These are phyloP conservation scores for Sebastes kiyomatsui DNA, from an alignment of 2,797 vertebrate genomes.

Conservation along the genomic window DNA sequence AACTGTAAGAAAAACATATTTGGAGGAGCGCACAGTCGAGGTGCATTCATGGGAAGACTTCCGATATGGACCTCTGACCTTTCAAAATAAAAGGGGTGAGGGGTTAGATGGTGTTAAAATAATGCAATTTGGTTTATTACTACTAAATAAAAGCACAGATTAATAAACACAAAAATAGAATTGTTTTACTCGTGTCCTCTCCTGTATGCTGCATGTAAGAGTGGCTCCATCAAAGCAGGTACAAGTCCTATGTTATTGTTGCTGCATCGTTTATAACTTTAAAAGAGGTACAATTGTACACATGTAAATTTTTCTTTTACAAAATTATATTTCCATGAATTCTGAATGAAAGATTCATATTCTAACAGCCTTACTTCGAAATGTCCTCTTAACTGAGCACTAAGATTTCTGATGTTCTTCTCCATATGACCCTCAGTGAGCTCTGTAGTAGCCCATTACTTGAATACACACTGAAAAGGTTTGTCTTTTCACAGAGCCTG, in stretches of 20 bases:
- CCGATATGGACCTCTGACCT: background rate
- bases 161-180: background rate
- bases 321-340: background rate
- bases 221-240: background rate
- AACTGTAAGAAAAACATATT: background rate
- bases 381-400: background rate
- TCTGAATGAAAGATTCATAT: background rate
- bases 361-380: background rate
- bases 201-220: background rate
- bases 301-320: background rate
- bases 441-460: background rate
- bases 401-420: background rate
- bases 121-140: background rate
- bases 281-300: background rate
- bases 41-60: background rate
- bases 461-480: background rate
- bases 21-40: background rate
- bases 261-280: background rate
- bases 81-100: background rate
- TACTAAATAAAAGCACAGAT: background rate
- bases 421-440: background rate
- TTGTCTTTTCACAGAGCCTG: background rate
- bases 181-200: background rate
- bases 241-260: background rate
- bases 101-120: background rate